phyloP scores from a whole-genome alignment of 2,797 vertebrate species.

The Thaleichthys pacificus region DNA sequence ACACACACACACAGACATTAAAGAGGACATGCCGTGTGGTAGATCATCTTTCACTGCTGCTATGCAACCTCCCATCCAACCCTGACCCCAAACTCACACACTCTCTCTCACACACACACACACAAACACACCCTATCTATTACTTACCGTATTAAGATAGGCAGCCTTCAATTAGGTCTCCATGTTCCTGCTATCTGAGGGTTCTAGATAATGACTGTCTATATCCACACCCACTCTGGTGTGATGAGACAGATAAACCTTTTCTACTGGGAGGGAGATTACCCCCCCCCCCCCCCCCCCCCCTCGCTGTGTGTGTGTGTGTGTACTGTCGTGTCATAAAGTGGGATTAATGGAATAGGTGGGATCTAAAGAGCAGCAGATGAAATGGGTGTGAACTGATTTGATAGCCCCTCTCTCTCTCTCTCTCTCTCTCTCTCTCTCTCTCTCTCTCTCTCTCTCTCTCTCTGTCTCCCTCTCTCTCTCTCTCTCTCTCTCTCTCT shows the following conservation, averaged over 20 bases:
- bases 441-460: too few relatives aligned
- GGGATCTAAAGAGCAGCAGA: constrained; percentile 63
- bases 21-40: constrained; percentile 1
- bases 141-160: constrained; percentile 50
- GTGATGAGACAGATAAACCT: constrained; percentile 52
- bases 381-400: constrained; percentile 70
- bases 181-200: constrained; percentile 41
- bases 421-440: too few relatives aligned
- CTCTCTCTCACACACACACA: constrained; percentile 12
- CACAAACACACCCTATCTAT: constrained; percentile 21
- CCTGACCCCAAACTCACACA: too few relatives aligned
- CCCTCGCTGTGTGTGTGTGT: too few relatives aligned
- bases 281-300: too few relatives aligned
- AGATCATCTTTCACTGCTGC: too few relatives aligned
- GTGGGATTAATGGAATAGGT: constrained; percentile 66
- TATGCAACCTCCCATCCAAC: too few relatives aligned
- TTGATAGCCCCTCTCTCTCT: constrained; percentile 39
- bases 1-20: constrained; percentile 15
- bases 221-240: constrained; percentile 31
- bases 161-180: constrained; percentile 64
- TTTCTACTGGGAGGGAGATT: constrained; percentile 21
- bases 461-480: too few relatives aligned
- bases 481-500: too few relatives aligned
- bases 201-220: constrained; percentile 57
- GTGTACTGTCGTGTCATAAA: constrained; percentile 47